Evolutionary conservation across 2,888 invertebrate species (phyloP).

Genomic region (Glyphotaelius pellucidus): DNA sequence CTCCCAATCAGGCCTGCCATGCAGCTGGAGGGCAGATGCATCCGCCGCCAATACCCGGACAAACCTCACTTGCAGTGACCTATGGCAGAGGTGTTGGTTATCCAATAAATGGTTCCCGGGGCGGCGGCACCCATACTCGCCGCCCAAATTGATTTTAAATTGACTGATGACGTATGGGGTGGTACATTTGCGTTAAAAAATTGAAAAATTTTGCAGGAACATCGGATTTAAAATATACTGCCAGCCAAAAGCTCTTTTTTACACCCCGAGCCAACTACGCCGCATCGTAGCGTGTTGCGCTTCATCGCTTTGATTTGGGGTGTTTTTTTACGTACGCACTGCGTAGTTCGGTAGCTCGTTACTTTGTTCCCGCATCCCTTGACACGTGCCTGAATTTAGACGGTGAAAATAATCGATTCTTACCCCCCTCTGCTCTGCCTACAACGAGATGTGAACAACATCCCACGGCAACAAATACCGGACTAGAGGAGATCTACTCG

Average conservation of each 20-base stretch:
- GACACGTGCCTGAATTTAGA: constrained; percentile 34
- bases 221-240: too few relatives aligned
- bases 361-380: neutral
- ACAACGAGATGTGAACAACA: neutral
- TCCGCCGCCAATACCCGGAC: too few relatives aligned
- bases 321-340: neutral
- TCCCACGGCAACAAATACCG: neutral
- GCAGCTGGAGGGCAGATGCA: too few relatives aligned
- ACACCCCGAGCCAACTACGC: neutral
- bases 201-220: too few relatives aligned
- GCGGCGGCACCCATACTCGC: too few relatives aligned
- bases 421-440: constrained; percentile 6
- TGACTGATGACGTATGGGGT: too few relatives aligned
- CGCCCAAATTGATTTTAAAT: too few relatives aligned
- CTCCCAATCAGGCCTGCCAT: too few relatives aligned
- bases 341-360: neutral
- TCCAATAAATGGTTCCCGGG: too few relatives aligned
- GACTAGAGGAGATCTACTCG: neutral
- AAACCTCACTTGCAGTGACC: too few relatives aligned
- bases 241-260: neutral
- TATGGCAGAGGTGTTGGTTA: too few relatives aligned
- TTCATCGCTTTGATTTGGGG: neutral
- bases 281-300: neutral
- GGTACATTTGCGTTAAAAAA: too few relatives aligned
- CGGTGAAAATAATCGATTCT: neutral